phyloP scores from a whole-genome alignment of 1,140 invertebrate genomes.

The Habropoda laboriosa region DNA sequence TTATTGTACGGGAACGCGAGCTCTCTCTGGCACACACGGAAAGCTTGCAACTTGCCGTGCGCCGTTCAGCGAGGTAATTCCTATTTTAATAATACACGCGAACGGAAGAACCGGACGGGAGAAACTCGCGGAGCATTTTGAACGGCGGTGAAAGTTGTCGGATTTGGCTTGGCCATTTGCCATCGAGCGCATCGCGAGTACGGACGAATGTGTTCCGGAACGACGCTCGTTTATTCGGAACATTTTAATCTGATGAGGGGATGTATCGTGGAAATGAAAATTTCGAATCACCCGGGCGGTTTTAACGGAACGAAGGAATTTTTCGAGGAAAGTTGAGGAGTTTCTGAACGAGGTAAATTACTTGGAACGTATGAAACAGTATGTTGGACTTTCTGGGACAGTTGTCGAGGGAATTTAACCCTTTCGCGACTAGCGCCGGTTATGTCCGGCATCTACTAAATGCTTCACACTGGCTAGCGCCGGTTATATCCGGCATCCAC shows the following conservation, averaged over 20 bases:
- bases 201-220: slow-evolving; percentile 42
- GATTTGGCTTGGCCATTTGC: slow-evolving; percentile 54
- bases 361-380: too few relatives aligned
- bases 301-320: too few relatives aligned
- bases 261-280: too few relatives aligned
- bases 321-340: too few relatives aligned
- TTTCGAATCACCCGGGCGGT: too few relatives aligned
- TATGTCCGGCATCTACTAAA: too few relatives aligned
- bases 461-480: too few relatives aligned
- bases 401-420: too few relatives aligned
- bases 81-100: slow-evolving; percentile 41
- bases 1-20: slow-evolving; percentile 49
- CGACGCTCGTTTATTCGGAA: slow-evolving; percentile 30
- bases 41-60: neutral
- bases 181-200: slow-evolving; percentile 27
- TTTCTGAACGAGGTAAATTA: too few relatives aligned
- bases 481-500: too few relatives aligned
- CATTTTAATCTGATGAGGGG: slow-evolving; percentile 12
- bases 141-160: slow-evolving; percentile 47
- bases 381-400: too few relatives aligned
- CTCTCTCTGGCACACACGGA: slow-evolving; percentile 1
- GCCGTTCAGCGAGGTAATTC: slow-evolving; percentile 40
- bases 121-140: slow-evolving; percentile 3
- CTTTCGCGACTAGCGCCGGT: too few relatives aligned
- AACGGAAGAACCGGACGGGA: neutral